These are phyloP conservation scores for Stenchaetothrips biformis DNA, from an alignment of 2,888 invertebrate species.

Conservation along the genomic window DNA sequence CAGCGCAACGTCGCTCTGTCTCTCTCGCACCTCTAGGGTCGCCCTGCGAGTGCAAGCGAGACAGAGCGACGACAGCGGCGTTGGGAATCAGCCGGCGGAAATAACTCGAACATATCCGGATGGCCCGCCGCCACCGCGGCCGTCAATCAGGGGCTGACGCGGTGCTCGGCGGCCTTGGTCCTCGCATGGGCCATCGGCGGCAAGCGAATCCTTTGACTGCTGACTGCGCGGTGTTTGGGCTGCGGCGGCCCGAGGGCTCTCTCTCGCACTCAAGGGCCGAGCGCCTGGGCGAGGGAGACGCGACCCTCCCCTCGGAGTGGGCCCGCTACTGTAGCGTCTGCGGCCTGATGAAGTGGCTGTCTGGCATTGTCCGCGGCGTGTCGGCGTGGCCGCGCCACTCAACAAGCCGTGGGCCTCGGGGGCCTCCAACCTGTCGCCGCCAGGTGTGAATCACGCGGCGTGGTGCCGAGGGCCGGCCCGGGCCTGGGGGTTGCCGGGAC, in stretches of 20 bases:
- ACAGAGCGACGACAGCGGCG: background rate
- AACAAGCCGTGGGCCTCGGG: background rate
- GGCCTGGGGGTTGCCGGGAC: background rate
- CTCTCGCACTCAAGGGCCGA: background rate
- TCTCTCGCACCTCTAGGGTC: background rate
- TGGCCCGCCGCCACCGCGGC: background rate
- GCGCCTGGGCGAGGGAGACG: too few species aligned
- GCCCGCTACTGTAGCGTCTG: background rate
- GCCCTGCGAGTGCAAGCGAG: background rate
- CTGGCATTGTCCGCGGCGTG: constrained; percentile 9
- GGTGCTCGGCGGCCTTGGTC: background rate
- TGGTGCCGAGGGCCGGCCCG: background rate
- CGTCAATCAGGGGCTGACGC: background rate
- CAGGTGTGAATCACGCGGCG: constrained; percentile 5
- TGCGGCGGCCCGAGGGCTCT: background rate
- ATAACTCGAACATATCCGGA: background rate
- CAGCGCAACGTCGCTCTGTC: background rate
- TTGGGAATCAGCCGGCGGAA: background rate
- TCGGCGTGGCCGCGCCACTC: too few species aligned
- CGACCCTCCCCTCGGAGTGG: background rate
- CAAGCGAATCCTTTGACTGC: background rate
- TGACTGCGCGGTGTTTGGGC: background rate
- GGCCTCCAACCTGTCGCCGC: background rate
- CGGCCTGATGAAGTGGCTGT: background rate
- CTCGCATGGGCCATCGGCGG: background rate